These are phyloP conservation scores for Tenualosa thibaudeaui DNA, from an alignment of 2,797 vertebrate species.

Conservation along the genomic window DNA sequence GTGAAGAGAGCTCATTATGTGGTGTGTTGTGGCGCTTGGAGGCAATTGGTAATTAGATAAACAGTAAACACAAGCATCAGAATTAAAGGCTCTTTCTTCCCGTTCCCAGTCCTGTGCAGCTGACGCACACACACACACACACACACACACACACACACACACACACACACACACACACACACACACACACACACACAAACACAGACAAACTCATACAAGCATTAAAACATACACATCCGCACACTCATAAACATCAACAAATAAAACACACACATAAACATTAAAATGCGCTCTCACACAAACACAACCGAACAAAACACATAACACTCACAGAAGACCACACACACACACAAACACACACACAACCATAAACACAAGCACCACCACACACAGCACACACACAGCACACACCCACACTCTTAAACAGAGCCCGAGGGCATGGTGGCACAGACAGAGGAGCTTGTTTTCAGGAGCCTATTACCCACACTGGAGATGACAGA, in stretches of 20 bases:
- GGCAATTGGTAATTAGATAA: not conserved
- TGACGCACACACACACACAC: conserved; percentile 20
- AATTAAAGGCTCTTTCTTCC: conserved; percentile 62
- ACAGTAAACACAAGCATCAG: not conserved
- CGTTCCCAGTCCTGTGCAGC: conserved; percentile 80
- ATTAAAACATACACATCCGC: not conserved
- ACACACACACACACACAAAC: conserved; percentile 22
- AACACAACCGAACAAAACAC: not conserved
- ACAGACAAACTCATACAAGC: conserved; percentile 12
- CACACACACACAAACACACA: not conserved
- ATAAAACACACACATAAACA: not conserved
- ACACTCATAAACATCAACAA: too few relatives aligned
- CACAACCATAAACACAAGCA: not conserved
- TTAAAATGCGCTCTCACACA: not conserved
- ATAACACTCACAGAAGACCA: not conserved
- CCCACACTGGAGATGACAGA: not conserved
- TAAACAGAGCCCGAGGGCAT: not conserved
- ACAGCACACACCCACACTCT: conserved; percentile 5
- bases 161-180: conserved; percentile 9
- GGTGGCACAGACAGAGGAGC: not conserved
- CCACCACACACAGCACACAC: not conserved
- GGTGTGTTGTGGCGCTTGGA: not conserved
- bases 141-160: conserved; percentile 28
- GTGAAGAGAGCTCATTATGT: not conserved
- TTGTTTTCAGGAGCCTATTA: not conserved